Evolutionary conservation across 2,797 vertebrate species (phyloP).

Genomic region (Percopsis omiscomaycus): DNA sequence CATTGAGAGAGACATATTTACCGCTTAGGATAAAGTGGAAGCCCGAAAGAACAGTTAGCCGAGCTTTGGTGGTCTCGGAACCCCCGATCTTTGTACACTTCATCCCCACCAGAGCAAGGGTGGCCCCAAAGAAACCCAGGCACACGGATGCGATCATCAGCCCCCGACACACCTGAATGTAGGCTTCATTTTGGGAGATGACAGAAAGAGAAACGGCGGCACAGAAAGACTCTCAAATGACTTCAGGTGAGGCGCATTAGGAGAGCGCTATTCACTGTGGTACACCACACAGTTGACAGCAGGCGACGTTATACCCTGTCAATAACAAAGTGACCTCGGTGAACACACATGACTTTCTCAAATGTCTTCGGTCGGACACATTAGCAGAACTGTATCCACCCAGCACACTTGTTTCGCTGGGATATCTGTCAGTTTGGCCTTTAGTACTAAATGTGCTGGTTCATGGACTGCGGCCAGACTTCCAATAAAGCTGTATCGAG

Average conservation of each 20-base stretch:
- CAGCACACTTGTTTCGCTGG: slow-evolving; percentile 15
- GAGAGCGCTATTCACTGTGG: neutral
- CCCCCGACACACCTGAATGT: slow-evolving; percentile 93
- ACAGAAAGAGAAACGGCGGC: neutral
- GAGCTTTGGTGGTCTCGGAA: slow-evolving; percentile 87
- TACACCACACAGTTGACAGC: neutral
- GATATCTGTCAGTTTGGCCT: slow-evolving; percentile 28
- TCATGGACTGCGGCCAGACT: slow-evolving; percentile 34
- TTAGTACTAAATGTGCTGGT: slow-evolving; percentile 42
- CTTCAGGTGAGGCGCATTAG: neutral
- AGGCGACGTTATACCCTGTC: neutral
- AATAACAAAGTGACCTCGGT: slow-evolving; percentile 23
- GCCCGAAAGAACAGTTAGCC: slow-evolving; percentile 86
- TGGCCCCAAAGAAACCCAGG: slow-evolving; percentile 90
- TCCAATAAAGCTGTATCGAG: slow-evolving; percentile 43
- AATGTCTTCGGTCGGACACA: slow-evolving; percentile 38
- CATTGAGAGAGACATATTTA: slow-evolving; percentile 58
- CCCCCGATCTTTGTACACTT: slow-evolving; percentile 96
- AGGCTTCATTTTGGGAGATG: slow-evolving; percentile 71
- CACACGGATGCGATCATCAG: slow-evolving; percentile 91
- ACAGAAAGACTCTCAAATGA: neutral
- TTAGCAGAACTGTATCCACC: slow-evolving; percentile 30
- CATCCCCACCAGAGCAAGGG: slow-evolving; percentile 90
- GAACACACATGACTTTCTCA: slow-evolving; percentile 51
- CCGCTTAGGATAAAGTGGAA: slow-evolving; percentile 88